Conservation (phyloP, 2,797 vertebrate genomes). For the Anguilla anguilla region DNA sequence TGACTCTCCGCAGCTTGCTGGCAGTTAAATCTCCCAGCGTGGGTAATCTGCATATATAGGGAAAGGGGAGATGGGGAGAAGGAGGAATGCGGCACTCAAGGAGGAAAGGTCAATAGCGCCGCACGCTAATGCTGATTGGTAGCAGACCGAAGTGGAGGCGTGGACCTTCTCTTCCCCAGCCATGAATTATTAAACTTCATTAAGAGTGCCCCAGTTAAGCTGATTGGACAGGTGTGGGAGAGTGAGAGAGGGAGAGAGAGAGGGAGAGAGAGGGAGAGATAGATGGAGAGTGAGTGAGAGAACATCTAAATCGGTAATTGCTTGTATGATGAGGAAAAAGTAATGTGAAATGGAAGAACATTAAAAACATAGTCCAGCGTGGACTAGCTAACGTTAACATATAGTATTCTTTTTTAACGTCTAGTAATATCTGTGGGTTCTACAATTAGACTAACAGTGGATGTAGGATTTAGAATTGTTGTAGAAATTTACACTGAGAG, state of each 20-base stretch:
- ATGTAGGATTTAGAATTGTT: neutral
- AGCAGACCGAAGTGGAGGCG: neutral
- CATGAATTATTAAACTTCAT: constrained; percentile 4
- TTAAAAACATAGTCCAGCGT: neutral
- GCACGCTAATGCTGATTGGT: neutral
- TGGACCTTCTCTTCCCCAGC: neutral
- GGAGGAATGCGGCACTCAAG: neutral
- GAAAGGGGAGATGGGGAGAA: neutral
- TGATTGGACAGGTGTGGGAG: constrained; percentile 14
- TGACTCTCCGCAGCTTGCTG: neutral
- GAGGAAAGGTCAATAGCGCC: neutral
- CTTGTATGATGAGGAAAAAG: neutral
- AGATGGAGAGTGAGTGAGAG: constrained; percentile 22
- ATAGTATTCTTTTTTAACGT: neutral
- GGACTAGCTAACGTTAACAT: neutral
- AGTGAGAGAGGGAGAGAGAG: neutral
- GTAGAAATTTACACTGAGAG: neutral
- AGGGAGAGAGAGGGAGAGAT: constrained; percentile 17
- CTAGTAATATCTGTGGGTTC: neutral
- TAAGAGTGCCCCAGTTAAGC: constrained; percentile 1
- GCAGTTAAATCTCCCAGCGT: neutral
- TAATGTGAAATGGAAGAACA: neutral
- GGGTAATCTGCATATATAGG: neutral
- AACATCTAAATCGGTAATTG: neutral
- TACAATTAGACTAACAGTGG: neutral